A percentile compares a stretch with the other conserved stretches of the same genome.
Evolutionary conservation across 2,113 vertebrate genomes (phyloP).

Genomic region (Myiopsitta monachus): DNA sequence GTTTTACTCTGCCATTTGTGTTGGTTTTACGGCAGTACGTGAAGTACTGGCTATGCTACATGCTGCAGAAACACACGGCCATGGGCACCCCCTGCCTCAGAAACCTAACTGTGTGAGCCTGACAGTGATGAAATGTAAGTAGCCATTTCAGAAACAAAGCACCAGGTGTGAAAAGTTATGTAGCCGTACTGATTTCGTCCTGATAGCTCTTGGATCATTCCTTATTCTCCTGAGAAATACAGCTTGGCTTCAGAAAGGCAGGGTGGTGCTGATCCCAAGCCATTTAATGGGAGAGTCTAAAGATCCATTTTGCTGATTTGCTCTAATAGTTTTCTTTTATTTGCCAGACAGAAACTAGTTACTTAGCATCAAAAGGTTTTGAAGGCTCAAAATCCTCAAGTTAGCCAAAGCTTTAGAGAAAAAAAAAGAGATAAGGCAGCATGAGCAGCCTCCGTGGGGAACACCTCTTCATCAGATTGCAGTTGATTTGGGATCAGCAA

Average conservation of each 20-base stretch:
- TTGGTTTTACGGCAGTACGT: background rate
- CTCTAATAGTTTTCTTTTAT: background rate
- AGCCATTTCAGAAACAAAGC: background rate
- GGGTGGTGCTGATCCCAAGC: background rate
- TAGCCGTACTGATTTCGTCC: background rate
- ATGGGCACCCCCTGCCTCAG: background rate
- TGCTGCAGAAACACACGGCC: background rate
- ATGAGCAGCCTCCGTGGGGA: background rate
- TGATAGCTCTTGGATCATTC: background rate
- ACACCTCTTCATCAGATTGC: background rate
- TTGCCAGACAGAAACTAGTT: background rate
- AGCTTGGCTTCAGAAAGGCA: background rate
- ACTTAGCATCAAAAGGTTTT: background rate
- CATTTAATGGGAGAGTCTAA: background rate
- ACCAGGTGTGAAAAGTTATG: background rate
- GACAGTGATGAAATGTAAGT: background rate
- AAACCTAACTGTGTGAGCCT: background rate
- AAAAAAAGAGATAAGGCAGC: background rate
- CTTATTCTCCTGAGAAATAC: background rate
- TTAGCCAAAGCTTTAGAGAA: background rate
- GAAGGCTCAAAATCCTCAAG: background rate
- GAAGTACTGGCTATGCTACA: background rate
- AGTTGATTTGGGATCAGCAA: background rate
- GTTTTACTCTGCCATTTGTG: background rate
- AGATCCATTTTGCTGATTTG: background rate